Evolutionary conservation across 2,797 vertebrate genomes (phyloP), one percentile per base, ranked within the genome.

Genomic region (Glyptemys insculpta): DNA sequence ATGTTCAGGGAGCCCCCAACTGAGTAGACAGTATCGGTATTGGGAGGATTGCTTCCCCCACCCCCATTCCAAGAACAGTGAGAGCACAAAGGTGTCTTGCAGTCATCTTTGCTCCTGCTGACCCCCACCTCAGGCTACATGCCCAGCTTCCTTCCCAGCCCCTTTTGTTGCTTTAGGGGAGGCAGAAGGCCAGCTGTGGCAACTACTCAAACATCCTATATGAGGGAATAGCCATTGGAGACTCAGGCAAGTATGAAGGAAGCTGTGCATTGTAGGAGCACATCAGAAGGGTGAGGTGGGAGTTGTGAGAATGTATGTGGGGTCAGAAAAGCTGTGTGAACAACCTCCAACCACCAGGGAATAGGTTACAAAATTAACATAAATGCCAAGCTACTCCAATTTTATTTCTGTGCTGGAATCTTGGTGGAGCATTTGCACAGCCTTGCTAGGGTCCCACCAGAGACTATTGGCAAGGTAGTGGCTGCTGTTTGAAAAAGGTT

Each of bases 131-230:
- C 18, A 68, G 18, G 19, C 65, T 68, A 37, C 34, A 37, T n/a
- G 9, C 21, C 9, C 25, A 82, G 8, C n/a, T 16, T 85, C 82
- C 10, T 5, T 11, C 10, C 8, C 0, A 0, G 0, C 0, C 27
- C 34, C 59, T 7, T 31, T 21, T 84, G 91, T 62, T 72, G 9
- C 5, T 80, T 88, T 41, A 65, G 68, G 62, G 88, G 18, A 82
- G 2, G 2, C 18, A 85, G 76, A 94, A 84, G 53, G 57, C 88
- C 79, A 80, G 14, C 27, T 62, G 14, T 53, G 57, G 12, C 65
- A 89, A 78, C 3, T 16, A 82, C 34, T 83, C 78, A 81, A 83
- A 81, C 81, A 37, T 21, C 50, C 10, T 79, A 1, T 50, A 91
- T 88, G 52, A 16, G n/a, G 11, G 50, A 83, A 23, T 10, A 49